Evolutionary conservation across 2,113 vertebrate genomes (phyloP).

Genomic region (Natator depressus): DNA sequence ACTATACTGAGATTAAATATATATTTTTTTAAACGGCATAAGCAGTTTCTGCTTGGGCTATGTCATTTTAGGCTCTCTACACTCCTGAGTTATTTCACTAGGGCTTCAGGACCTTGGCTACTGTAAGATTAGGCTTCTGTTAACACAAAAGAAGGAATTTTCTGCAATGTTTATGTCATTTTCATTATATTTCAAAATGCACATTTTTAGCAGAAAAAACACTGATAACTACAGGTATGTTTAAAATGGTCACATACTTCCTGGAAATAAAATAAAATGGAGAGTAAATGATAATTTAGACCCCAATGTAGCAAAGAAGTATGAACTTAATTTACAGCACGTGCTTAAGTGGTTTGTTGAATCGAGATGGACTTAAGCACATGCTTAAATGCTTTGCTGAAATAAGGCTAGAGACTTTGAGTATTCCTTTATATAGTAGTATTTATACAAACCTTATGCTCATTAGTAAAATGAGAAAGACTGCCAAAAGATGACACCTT

Average conservation of each 20-base stretch:
- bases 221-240: background rate
- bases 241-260: background rate
- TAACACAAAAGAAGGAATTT: background rate
- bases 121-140: background rate
- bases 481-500: slow-evolving; percentile 87
- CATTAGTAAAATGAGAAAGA: slow-evolving; percentile 83
- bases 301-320: background rate
- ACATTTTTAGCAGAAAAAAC: background rate
- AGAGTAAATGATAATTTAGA: background rate
- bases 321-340: background rate
- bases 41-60: background rate
- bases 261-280: background rate
- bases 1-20: background rate
- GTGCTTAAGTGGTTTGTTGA: background rate
- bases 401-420: background rate
- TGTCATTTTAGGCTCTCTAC: background rate
- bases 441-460: slow-evolving; percentile 76
- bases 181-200: background rate
- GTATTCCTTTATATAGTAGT: background rate
- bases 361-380: background rate
- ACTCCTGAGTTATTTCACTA: background rate
- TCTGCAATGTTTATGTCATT: background rate
- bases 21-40: background rate
- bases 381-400: background rate
- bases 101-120: background rate